phyloP scores from a whole-genome alignment of 1,140 invertebrate genomes.

The Hyphantria cunea region DNA sequence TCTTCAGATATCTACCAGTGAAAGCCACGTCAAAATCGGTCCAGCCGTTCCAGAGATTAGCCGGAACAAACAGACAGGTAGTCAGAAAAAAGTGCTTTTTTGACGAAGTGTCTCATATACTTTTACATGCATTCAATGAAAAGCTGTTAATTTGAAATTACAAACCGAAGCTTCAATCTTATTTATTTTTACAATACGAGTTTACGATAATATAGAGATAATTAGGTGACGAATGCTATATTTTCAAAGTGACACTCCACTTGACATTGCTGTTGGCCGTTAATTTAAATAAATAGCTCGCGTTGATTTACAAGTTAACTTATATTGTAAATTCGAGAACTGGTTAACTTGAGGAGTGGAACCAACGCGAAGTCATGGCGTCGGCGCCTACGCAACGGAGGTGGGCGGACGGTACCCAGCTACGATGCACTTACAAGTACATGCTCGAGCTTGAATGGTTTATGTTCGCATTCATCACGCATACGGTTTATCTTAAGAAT shows the following conservation, averaged over 20 bases:
- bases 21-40: too few relatives aligned
- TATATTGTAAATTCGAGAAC: conserved; percentile 33
- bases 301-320: conserved; percentile 36
- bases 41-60: too few relatives aligned
- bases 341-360: conserved; percentile 28
- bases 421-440: conserved; percentile 13
- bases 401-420: conserved; percentile 27
- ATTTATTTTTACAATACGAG: too few relatives aligned
- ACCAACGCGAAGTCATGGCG: conserved; percentile 4
- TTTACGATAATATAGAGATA: conserved; percentile 5
- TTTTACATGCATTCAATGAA: too few relatives aligned
- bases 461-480: conserved; percentile 5
- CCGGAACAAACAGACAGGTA: too few relatives aligned
- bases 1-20: too few relatives aligned
- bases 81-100: too few relatives aligned
- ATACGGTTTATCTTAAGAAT: too few relatives aligned
- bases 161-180: too few relatives aligned
- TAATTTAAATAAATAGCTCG: conserved; percentile 49
- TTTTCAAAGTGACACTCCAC: conserved; percentile 29
- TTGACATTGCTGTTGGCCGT: conserved; percentile 30
- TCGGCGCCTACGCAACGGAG: conserved; percentile 35
- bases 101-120: too few relatives aligned
- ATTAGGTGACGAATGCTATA: conserved; percentile 34
- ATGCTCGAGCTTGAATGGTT: conserved; percentile 26
- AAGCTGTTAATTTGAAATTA: too few relatives aligned